Base-by-base conservation (phyloP, 1,140 invertebrate species). In the Procambarus clarkii region DNA sequence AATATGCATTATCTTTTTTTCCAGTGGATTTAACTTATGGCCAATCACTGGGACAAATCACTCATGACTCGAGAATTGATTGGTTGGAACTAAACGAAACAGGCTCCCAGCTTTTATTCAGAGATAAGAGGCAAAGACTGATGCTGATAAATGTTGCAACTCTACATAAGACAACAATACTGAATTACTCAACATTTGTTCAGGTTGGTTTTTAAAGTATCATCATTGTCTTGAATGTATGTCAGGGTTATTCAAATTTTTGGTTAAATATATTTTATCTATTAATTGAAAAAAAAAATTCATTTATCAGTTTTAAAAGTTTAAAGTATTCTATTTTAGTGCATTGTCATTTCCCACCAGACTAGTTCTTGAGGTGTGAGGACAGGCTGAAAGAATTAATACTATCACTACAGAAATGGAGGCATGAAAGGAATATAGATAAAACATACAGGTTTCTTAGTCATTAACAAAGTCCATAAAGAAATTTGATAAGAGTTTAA, bases 51-150 rank as follows among this genome's bases (percentile, higher is more conserved):
- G 96, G 96, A 0, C 97, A 98, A 94, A 96, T 99, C 77, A 96
- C 95, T 93, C 98, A 99, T 94, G 98, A 99, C 92, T 97, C 97
- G 0, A 97, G 98, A 93, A 97, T 99, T 74, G 98, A 99, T 94
- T 99, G 99, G 99, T 94, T 99, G 4, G 99, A 99, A 94, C 94
- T 99, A 60, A 99, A 98, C 94, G 99, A 99, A 95, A 98, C 98
- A 18, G 98, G 97, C 0, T 96, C 97, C 87, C 97, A 98, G 93
- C 94, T 99, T 54, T 94, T 99, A 4, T 98, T 98, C 92, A 95
- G 99, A 11, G 98, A 99, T 94, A 97, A 97, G 93, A 96, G 96
- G 93, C 95, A 97, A 90, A 94, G 96, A 94, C 92, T 97, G 46
- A 93, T 93, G 78, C 93, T 95, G 15, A 95, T 96, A 92, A 96